These are phyloP conservation scores for Caenorhabditis imperialis DNA, from an alignment of 2,888 invertebrate genomes.

Conservation along the genomic window DNA sequence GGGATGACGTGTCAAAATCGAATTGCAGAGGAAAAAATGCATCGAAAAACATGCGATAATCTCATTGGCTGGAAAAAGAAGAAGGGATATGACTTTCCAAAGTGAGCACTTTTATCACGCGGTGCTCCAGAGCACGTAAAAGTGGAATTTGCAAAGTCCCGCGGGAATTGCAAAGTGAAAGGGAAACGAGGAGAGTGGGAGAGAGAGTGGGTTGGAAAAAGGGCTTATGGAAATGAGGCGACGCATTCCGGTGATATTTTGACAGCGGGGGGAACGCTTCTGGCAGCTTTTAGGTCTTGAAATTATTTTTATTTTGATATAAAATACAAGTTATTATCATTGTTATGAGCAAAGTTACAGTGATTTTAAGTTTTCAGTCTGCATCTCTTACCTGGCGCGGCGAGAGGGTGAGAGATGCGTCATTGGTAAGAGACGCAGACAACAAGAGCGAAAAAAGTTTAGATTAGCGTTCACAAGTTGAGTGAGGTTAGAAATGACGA, in stretches of 20 bases:
- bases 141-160: slow-evolving; percentile 1
- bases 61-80: background rate
- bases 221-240: slow-evolving; percentile 50
- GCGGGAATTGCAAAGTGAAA: slow-evolving; percentile 4
- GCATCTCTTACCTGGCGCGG: too few species aligned
- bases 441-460: too few species aligned
- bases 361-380: slow-evolving; percentile 13
- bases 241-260: slow-evolving; percentile 5
- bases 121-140: background rate
- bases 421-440: too few species aligned
- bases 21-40: background rate
- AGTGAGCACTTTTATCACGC: slow-evolving; percentile 7
- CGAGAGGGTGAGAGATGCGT: too few species aligned
- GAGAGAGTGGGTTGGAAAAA: slow-evolving; percentile 12
- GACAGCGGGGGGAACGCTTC: slow-evolving; percentile 13
- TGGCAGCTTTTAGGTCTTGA: background rate
- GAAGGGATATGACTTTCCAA: background rate
- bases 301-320: too few species aligned
- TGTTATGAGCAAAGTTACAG: too few species aligned
- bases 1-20: slow-evolving; percentile 6
- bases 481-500: too few species aligned
- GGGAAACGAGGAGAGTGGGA: slow-evolving; percentile 14
- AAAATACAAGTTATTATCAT: too few species aligned
- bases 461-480: too few species aligned
- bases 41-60: slow-evolving; percentile 10